These are phyloP conservation scores for Epirrhoe alternata DNA, from an alignment of 2,888 invertebrate genomes.

Conservation along the genomic window DNA sequence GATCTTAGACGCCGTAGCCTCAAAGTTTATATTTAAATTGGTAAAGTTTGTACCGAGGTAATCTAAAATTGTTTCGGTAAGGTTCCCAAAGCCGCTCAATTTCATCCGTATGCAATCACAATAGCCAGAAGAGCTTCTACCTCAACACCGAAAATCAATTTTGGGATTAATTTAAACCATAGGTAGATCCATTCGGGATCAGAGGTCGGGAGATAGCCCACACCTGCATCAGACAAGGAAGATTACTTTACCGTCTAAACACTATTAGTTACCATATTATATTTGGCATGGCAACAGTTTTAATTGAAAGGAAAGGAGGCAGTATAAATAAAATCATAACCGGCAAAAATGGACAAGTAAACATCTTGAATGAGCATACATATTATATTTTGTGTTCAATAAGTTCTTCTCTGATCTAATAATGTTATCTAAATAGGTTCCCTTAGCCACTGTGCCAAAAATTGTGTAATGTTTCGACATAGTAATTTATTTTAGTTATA, in stretches of 20 bases:
- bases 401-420: conserved; percentile 2
- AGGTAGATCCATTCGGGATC: conserved; percentile 29
- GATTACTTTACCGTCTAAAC: conserved; percentile 30
- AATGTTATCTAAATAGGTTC: conserved; percentile 38
- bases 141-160: conserved; percentile 36
- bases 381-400: background rate
- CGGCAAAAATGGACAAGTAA: background rate
- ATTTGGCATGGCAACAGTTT: conserved; percentile 7
- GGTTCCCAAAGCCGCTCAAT: conserved; percentile 13
- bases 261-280: conserved; percentile 2
- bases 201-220: conserved; percentile 21
- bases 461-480: conserved; percentile 43
- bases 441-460: conserved; percentile 44
- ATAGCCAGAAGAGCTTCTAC: conserved; percentile 26
- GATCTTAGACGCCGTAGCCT: background rate
- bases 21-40: background rate
- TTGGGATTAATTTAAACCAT: conserved; percentile 35
- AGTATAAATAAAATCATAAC: too few relatives aligned
- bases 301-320: background rate
- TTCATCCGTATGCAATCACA: conserved; percentile 29
- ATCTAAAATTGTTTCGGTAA: conserved; percentile 16
- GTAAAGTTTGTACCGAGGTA: conserved; percentile 16
- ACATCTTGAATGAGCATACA: background rate
- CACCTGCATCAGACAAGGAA: conserved; percentile 33
- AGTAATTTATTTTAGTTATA: conserved; percentile 43